Percentiles rank a stretch among this genome's conserved stretches.
phyloP scores from a whole-genome alignment of 2,888 invertebrate genomes.

The Polydrusus cervinus region DNA sequence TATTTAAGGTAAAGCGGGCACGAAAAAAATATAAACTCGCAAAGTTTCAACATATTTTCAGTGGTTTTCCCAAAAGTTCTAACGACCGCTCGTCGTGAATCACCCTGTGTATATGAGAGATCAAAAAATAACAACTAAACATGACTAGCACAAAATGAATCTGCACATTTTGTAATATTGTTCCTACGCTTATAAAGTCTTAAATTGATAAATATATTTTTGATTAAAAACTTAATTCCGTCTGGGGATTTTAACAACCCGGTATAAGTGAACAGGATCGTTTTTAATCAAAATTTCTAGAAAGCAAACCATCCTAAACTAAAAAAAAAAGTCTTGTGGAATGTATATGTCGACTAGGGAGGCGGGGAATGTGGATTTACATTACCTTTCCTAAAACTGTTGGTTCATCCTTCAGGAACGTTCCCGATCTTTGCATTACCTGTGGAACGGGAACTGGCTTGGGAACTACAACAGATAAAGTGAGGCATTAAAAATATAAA shows the following conservation, averaged over 20 bases:
- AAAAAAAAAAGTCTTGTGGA: conserved; percentile 42
- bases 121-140: conserved; percentile 38
- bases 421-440: conserved; percentile 78
- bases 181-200: conserved; percentile 12
- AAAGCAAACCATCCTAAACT: conserved; percentile 29
- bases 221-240: conserved; percentile 37
- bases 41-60: no score
- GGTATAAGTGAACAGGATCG: neutral
- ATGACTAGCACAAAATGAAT: conserved; percentile 42
- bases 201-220: conserved; percentile 15
- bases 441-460: conserved; percentile 53
- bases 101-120: no score
- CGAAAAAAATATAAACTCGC: no score
- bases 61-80: no score
- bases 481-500: neutral
- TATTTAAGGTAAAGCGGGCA: no score
- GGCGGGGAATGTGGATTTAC: conserved; percentile 53
- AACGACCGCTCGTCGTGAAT: no score
- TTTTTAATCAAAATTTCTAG: conserved; percentile 27
- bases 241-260: neutral
- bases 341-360: conserved; percentile 45
- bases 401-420: conserved; percentile 85
- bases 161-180: conserved; percentile 20
- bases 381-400: conserved; percentile 74
- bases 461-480: conserved; percentile 15